Conservation (phyloP, 2,797 vertebrate genomes). For the Nyctalus aviator region DNA sequence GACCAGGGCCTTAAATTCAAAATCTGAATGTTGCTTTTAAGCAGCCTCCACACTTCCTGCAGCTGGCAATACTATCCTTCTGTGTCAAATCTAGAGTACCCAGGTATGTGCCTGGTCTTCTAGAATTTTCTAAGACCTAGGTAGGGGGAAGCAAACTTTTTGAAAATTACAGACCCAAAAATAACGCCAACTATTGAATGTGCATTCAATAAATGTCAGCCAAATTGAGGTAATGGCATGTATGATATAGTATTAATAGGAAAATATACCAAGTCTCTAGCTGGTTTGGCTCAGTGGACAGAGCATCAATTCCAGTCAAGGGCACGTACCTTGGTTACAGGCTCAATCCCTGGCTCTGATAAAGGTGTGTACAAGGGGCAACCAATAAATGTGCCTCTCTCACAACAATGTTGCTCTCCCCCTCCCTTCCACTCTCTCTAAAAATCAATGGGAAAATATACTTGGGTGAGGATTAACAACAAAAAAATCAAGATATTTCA, state of each 20-base stretch:
- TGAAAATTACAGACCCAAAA: not conserved
- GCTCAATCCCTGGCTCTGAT: no score
- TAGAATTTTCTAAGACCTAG: not conserved
- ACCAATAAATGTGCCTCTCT: no score
- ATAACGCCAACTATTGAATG: not conserved
- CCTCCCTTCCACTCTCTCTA: no score
- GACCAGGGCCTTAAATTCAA: not conserved
- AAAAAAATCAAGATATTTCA: not conserved
- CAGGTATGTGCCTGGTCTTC: not conserved
- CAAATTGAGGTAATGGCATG: constrained; percentile 13
- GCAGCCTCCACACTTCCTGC: not conserved
- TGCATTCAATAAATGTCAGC: constrained; percentile 33
- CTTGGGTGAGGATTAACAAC: no score
- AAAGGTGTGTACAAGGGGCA: no score
- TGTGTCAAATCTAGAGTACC: not conserved
- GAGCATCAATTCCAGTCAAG: no score
- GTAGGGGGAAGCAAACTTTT: not conserved
- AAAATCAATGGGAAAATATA: no score
- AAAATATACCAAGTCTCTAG: not conserved
- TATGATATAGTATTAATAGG: constrained; percentile 14
- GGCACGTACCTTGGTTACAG: no score
- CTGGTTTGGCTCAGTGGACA: no score
- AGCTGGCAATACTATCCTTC: not conserved
- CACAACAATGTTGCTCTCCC: no score
- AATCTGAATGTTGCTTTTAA: not conserved